These are phyloP conservation scores for Ephydatia muelleri DNA, from an alignment of 37 sponge, comb jelly and placozoan genomes.

Conservation along the genomic window DNA sequence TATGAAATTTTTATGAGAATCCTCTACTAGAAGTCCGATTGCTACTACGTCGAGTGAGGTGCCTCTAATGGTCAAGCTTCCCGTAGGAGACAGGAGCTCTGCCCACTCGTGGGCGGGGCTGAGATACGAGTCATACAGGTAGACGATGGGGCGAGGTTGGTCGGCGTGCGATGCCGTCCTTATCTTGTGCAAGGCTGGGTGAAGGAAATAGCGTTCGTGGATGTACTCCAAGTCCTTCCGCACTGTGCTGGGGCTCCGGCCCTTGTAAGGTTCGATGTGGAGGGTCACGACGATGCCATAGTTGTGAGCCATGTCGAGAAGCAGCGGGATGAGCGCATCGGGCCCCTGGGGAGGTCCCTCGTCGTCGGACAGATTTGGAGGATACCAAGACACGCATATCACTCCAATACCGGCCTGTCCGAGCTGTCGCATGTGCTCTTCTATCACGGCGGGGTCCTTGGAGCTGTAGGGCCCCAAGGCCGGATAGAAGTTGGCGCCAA, in stretches of 20 bases:
- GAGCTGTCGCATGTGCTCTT: constrained; percentile 78
- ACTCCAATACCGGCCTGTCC: constrained; percentile 75
- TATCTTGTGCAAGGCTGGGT: constrained; percentile 74
- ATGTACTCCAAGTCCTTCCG: constrained; percentile 73
- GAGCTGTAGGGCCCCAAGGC: constrained; percentile 88
- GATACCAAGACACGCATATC: constrained; percentile 82
- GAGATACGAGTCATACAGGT: constrained; percentile 84
- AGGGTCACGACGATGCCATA: constrained; percentile 69
- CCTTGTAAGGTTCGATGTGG: constrained; percentile 84
- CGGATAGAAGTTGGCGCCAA: constrained; percentile 89
- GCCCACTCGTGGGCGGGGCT: constrained; percentile 65
- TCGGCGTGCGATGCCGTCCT: not conserved
- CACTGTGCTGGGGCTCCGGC: constrained; percentile 44
- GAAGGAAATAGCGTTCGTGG: constrained; percentile 44
- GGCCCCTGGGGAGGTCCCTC: constrained; percentile 68
- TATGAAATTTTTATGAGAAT: constrained; percentile 25
- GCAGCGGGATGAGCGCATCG: constrained; percentile 53
- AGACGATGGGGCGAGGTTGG: constrained; percentile 59
- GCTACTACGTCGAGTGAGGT: constrained; percentile 58
- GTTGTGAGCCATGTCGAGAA: constrained; percentile 63
- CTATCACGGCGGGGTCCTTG: constrained; percentile 32
- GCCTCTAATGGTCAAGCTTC: constrained; percentile 57
- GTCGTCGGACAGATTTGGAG: constrained; percentile 55
- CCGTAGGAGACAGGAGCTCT: constrained; percentile 34
- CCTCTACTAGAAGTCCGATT: constrained; percentile 58